Percentiles rank a stretch among this genome's conserved stretches.
Conservation (phyloP, 2,797 vertebrate species). For the Diglossa cyanea region DNA sequence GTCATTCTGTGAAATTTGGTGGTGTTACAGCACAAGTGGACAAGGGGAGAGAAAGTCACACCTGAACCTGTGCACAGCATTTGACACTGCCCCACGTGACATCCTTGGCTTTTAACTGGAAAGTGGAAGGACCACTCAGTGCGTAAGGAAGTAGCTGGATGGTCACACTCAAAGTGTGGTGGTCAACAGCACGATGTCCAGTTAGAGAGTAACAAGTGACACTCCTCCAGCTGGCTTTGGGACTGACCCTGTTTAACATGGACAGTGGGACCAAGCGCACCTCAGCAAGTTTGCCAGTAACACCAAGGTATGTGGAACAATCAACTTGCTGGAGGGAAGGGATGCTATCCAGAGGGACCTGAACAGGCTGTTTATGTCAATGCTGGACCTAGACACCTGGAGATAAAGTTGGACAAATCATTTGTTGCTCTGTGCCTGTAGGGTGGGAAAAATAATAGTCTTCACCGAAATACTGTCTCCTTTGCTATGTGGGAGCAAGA, state of each 20-base stretch:
- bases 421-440: background rate
- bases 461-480: background rate
- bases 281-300: background rate
- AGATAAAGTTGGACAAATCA: background rate
- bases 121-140: background rate
- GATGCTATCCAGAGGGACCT: background rate
- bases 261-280: background rate
- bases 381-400: background rate
- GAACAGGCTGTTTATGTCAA: background rate
- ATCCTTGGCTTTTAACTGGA: background rate
- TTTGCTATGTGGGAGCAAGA: background rate
- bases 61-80: background rate
- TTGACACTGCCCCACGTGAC: background rate
- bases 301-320: background rate
- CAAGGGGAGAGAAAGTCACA: background rate
- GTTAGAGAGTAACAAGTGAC: accelerated
- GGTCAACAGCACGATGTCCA: background rate
- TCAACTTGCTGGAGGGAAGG: background rate
- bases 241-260: background rate
- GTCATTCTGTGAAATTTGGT: background rate
- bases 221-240: background rate
- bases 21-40: background rate
- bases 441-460: background rate
- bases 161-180: no score
- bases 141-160: background rate